phyloP scores from a whole-genome alignment of 2,113 vertebrate species.

The Prochilodus magdalenae region DNA sequence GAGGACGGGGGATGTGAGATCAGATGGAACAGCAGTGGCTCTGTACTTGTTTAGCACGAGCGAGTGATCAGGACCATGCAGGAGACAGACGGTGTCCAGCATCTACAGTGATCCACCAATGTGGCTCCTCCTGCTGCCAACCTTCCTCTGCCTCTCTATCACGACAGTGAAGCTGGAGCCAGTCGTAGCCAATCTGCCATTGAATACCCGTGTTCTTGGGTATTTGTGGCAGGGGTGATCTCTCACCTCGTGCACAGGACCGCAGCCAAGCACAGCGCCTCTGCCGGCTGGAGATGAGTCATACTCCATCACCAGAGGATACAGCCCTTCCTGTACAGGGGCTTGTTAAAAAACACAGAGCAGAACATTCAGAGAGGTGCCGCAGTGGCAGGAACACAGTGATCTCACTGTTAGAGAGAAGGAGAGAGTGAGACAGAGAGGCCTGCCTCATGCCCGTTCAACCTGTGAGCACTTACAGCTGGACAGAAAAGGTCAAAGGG shows the following conservation, averaged over 20 bases:
- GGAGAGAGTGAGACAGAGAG: neutral
- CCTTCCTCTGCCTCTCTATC: slow-evolving; percentile 4
- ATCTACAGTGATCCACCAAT: neutral
- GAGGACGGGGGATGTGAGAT: neutral
- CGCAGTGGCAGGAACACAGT: neutral
- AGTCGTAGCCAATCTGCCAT: neutral
- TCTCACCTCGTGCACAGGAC: neutral
- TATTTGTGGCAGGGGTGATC: slow-evolving; percentile 4
- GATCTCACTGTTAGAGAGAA: neutral
- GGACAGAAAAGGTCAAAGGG: neutral
- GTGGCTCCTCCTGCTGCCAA: neutral
- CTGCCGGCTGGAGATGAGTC: slow-evolving; percentile 5
- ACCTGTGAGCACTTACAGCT: neutral
- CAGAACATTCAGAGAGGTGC: neutral
- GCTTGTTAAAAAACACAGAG: neutral
- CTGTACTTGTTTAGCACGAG: neutral
- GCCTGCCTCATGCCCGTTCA: neutral
- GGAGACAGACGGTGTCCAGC: slow-evolving; percentile 19
- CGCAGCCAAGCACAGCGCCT: neutral
- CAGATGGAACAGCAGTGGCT: slow-evolving; percentile 6
- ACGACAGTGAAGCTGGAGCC: slow-evolving; percentile 17
- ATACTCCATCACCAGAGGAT: slow-evolving; percentile 9
- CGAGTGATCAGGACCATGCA: neutral
- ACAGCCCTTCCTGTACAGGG: neutral
- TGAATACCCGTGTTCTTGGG: neutral